phyloP scores from a whole-genome alignment of 2,797 vertebrate species.

The Periparus ater region DNA sequence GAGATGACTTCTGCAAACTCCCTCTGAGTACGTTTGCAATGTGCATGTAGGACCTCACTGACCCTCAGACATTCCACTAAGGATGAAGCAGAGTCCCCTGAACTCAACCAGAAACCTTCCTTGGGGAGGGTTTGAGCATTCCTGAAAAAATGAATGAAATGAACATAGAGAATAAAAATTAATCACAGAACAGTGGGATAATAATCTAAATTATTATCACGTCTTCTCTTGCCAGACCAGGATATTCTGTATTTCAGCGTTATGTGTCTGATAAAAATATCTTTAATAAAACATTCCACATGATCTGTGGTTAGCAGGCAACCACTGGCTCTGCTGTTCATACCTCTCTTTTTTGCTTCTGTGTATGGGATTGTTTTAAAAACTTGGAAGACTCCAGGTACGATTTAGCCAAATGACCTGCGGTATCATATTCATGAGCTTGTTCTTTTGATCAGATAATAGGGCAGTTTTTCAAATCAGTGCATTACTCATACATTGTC shows the following conservation, averaged over 20 bases:
- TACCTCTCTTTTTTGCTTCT: slow-evolving; percentile 39
- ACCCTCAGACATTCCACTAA: background rate
- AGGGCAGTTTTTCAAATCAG: slow-evolving; percentile 48
- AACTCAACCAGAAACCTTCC: background rate
- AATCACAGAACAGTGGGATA: slow-evolving; percentile 1
- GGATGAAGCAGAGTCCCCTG: background rate
- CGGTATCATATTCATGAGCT: slow-evolving; percentile 45
- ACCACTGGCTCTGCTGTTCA: slow-evolving; percentile 8
- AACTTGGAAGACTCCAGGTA: slow-evolving; percentile 49
- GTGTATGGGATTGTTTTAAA: slow-evolving; percentile 41
- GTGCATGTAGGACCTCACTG: background rate
- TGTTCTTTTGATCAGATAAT: slow-evolving; percentile 66
- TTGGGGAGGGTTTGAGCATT: background rate
- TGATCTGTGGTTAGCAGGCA: slow-evolving; percentile 8
- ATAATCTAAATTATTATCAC: slow-evolving; percentile 26
- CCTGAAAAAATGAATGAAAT: background rate
- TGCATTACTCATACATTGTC: slow-evolving; percentile 51
- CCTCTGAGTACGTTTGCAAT: background rate
- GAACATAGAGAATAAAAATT: background rate
- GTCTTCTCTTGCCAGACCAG: background rate
- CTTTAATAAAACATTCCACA: slow-evolving; percentile 19
- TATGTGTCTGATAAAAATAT: slow-evolving; percentile 10
- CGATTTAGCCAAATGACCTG: slow-evolving; percentile 56
- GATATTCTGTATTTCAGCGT: background rate
- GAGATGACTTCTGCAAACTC: background rate